Percentiles rank a stretch among this genome's conserved stretches.
phyloP scores from a whole-genome alignment of 2,888 invertebrate genomes.

The Saturnia pavonia region DNA sequence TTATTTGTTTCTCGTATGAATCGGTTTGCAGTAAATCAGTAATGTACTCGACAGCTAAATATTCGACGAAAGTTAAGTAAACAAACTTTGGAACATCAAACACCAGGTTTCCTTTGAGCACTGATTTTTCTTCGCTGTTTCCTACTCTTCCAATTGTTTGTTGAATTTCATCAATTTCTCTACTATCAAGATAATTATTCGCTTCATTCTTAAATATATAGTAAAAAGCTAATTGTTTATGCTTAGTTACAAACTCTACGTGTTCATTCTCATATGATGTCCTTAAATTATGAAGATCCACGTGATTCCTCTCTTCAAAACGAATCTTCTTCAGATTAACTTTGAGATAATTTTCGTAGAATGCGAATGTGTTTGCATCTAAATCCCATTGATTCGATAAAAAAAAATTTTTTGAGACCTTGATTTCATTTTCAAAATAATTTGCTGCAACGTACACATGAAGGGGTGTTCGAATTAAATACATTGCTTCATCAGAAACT shows the following conservation, averaged over 20 bases:
- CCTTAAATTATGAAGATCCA: slow-evolving; percentile 22
- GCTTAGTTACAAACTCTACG: background rate
- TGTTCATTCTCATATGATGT: background rate
- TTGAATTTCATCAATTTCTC: background rate
- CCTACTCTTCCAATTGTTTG: slow-evolving; percentile 5
- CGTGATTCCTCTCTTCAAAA: slow-evolving; percentile 28
- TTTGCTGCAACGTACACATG: slow-evolving; percentile 8
- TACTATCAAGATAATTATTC: background rate
- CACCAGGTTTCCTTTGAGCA: slow-evolving; percentile 21
- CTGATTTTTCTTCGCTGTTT: background rate
- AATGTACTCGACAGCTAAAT: slow-evolving; percentile 22
- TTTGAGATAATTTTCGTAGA: slow-evolving; percentile 28
- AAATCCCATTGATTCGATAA: slow-evolving; percentile 24
- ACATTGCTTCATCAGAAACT: slow-evolving; percentile 1
- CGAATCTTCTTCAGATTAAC: slow-evolving; percentile 27
- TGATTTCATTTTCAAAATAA: slow-evolving; percentile 9
- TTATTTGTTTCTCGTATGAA: background rate
- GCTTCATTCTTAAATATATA: background rate
- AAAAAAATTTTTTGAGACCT: background rate
- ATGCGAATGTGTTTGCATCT: slow-evolving; percentile 25
- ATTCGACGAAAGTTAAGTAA: slow-evolving; percentile 29
- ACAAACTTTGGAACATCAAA: slow-evolving; percentile 27
- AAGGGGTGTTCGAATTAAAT: slow-evolving; percentile 11
- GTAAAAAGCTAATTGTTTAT: slow-evolving; percentile 7
- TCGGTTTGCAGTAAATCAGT: background rate